Evolutionary conservation across 92 coral and sea anemone species (phyloP).

Genomic region (Anthopleura xanthogrammica): DNA sequence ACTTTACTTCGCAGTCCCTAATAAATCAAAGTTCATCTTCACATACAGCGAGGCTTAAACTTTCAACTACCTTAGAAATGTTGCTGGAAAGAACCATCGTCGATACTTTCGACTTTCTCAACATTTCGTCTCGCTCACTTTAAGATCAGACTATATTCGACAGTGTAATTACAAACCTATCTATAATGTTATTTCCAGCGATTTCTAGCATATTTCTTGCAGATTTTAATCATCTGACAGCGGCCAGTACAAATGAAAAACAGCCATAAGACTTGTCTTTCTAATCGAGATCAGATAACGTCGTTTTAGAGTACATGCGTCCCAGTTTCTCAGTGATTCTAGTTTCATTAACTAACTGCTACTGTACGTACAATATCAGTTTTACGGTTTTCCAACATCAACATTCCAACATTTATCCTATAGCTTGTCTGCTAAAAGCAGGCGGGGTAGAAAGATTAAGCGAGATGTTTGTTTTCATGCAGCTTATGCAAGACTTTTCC

Average conservation of each 20-base stretch:
- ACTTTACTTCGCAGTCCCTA: too few relatives aligned
- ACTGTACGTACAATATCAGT: not conserved
- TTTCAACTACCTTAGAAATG: too few relatives aligned
- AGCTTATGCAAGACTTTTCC: conserved; percentile 2
- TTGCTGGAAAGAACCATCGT: too few relatives aligned
- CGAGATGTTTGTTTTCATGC: not conserved
- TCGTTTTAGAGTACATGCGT: not conserved
- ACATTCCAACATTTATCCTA: too few relatives aligned
- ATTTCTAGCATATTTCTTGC: not conserved
- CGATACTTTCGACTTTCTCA: too few relatives aligned
- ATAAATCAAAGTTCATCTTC: too few relatives aligned
- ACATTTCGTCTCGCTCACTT: too few relatives aligned
- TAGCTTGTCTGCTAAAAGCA: not conserved
- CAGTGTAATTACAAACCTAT: not conserved
- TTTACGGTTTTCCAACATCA: not conserved
- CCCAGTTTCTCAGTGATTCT: not conserved
- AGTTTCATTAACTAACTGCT: too few relatives aligned
- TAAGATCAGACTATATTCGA: not conserved
- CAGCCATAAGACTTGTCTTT: not conserved
- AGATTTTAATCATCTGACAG: not conserved
- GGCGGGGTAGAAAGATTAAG: not conserved
- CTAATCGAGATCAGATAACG: not conserved
- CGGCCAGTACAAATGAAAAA: not conserved
- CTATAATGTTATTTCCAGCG: not conserved
- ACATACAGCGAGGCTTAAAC: too few relatives aligned